Base-by-base conservation (phyloP, 2,888 invertebrate species). In the Frankliniella intonsa region DNA sequence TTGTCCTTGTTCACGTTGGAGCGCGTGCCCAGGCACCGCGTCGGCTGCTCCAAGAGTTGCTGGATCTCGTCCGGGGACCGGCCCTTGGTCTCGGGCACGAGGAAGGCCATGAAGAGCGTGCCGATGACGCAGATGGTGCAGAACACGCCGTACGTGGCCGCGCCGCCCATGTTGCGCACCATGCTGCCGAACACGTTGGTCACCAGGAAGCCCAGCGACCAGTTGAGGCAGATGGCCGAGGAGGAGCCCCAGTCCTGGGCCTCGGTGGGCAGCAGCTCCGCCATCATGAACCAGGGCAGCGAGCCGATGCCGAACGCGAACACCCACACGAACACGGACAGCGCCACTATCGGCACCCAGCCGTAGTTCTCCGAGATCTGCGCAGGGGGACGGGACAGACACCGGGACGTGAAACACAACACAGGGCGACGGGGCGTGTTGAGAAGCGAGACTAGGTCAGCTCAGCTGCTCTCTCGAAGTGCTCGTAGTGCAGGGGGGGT, bases 231-330 rank as follows among this genome's bases (percentile, higher is more conserved):
- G 22, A 88, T 86, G 12, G 88, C 88, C 81, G 89, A 85, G 49
- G 88, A 88, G 83, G 87, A 87, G 5, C 88, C 89, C 84, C 83
- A 84, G 50, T 84, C 88, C 84, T 87, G 87, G 12, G 86, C 89
- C 83, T 88, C 85, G 7, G 87, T 83, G 85, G 90, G 87, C 85
- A 90, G 85, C 55, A 89, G 84, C 85, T 89, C 89, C 25, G 89
- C 85, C 87, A 88, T 87, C 85, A 89, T 86, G 69, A 76, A 76
- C 69, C 69, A 76, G 25, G 69, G 69, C 69, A 76, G 69, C 25
- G 69, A 76, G 25, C 69, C 69, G 69, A 76, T 76, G 69, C 69
- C 69, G 83, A 88, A 87, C 2, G 86, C 86, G 85, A 88, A 89
- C 2, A 86, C 86, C 7, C 86, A 83, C n/a, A 88, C 87, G 84